Evolutionary conservation across 1,140 invertebrate species (phyloP).

Genomic region (Hypsibius dujardini): DNA sequence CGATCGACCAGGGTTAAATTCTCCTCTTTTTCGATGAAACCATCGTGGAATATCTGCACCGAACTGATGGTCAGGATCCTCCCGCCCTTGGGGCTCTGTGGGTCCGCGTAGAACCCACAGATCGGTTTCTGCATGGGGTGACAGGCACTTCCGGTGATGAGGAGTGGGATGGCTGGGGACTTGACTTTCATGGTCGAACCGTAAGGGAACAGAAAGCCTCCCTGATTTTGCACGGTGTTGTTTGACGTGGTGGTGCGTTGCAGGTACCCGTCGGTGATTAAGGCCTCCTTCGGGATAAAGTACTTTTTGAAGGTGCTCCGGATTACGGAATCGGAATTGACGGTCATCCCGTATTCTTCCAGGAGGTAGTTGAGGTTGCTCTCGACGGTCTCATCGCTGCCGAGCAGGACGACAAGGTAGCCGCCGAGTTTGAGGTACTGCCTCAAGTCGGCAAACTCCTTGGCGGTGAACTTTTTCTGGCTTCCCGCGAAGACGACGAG

Average conservation of each 20-base stretch:
- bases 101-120: background rate
- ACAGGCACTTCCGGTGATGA: background rate
- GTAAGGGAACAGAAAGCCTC: background rate
- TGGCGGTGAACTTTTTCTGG: background rate
- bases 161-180: background rate
- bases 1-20: background rate
- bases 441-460: background rate
- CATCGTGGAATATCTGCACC: background rate
- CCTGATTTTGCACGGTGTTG: background rate
- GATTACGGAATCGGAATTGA: background rate
- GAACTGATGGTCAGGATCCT: background rate
- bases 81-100: background rate
- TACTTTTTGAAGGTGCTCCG: background rate
- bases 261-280: background rate
- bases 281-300: constrained; percentile 12
- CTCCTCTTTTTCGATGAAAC: constrained; percentile 2
- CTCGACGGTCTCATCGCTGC: background rate
- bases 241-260: background rate
- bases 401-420: background rate
- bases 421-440: background rate
- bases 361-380: background rate
- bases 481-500: background rate
- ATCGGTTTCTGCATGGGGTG: background rate
- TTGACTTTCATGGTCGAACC: constrained; percentile 5
- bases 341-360: constrained; percentile 10